Conservation (phyloP, 2,113 vertebrate species). For the Grus americana region DNA sequence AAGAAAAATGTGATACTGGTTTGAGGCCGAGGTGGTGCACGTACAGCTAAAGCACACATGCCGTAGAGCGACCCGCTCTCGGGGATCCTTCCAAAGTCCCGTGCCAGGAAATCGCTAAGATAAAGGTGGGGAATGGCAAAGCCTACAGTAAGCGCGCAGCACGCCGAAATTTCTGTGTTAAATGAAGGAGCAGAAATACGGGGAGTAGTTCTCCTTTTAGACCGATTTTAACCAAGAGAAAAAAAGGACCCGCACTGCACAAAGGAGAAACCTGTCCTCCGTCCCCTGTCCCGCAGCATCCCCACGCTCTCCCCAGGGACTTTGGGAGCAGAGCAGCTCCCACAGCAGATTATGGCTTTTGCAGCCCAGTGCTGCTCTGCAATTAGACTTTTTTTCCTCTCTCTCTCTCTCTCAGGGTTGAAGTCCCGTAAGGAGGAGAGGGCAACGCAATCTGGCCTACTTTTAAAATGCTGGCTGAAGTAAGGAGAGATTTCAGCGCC, state of each 20-base stretch:
- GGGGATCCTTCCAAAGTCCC: background rate
- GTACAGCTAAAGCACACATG: background rate
- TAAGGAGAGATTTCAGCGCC: background rate
- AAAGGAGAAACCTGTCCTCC: background rate
- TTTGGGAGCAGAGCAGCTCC: background rate
- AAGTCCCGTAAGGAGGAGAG: background rate
- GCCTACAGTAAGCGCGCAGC: background rate
- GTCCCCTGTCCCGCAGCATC: background rate
- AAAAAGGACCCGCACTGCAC: background rate
- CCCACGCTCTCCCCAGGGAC: background rate
- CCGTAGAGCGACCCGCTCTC: fast-evolving
- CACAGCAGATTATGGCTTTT: conserved; percentile 15
- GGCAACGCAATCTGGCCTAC: background rate
- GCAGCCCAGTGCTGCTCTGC: background rate
- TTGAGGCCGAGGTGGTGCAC: background rate
- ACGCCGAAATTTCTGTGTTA: background rate
- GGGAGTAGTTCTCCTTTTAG: background rate
- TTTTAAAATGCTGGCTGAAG: background rate
- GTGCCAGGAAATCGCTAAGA: background rate
- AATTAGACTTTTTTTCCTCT: background rate
- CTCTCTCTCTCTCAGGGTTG: background rate
- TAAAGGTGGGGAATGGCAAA: background rate
- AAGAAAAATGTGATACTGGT: fast-evolving
- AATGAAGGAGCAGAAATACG: background rate
- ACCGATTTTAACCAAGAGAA: background rate